These are phyloP conservation scores for Amiota communis DNA, from an alignment of 2,888 invertebrate genomes.

Conservation along the genomic window DNA sequence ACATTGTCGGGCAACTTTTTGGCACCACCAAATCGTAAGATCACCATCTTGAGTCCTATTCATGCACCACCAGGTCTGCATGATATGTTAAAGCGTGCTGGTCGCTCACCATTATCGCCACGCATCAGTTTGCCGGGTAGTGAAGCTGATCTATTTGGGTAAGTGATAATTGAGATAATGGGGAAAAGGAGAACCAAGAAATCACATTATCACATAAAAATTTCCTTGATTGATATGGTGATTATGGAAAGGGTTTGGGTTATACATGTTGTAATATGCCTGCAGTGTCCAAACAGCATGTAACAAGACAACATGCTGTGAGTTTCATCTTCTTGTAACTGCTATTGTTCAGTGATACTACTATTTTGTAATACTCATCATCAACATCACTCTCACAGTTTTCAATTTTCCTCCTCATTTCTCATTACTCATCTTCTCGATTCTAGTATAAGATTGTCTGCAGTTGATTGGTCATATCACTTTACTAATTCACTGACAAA, in stretches of 20 bases:
- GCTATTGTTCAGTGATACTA: background rate
- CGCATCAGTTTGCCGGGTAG: constrained; percentile 73
- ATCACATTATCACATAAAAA: background rate
- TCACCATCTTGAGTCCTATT: constrained; percentile 87
- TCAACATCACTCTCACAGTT: too few species aligned
- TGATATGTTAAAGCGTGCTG: constrained; percentile 71
- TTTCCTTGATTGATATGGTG: too few species aligned
- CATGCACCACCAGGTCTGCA: constrained; percentile 79
- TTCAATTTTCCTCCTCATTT: too few species aligned
- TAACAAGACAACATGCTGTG: too few species aligned
- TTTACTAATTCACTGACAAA: too few species aligned
- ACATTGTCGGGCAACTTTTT: constrained; percentile 72
- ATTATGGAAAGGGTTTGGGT: too few species aligned
- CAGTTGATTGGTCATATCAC: too few species aligned
- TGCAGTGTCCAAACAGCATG: too few species aligned
- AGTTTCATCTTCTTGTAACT: background rate
- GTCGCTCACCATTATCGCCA: constrained; percentile 72
- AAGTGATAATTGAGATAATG: constrained; percentile 50
- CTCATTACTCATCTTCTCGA: too few species aligned
- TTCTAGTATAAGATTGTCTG: too few species aligned
- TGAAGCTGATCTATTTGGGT: constrained; percentile 72
- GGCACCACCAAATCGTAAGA: constrained; percentile 75
- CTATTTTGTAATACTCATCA: too few species aligned
- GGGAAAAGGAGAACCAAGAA: background rate
- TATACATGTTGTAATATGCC: too few species aligned